Base-by-base conservation (phyloP, 2,888 invertebrate genomes). In the Papilio protenor region DNA sequence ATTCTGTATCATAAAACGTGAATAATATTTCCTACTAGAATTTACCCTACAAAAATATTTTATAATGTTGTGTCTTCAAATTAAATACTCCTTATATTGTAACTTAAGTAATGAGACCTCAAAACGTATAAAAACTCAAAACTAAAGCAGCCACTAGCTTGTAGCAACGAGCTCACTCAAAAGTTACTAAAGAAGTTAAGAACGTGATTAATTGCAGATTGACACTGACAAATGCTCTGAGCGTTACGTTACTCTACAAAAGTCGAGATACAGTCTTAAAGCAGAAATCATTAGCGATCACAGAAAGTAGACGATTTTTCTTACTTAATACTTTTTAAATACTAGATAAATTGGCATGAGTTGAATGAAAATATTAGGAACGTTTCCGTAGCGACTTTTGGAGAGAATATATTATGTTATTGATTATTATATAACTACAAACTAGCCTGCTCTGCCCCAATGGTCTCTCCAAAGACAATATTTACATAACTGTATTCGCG, bases 141-240 rank as follows among this genome's bases (percentile, higher is more conserved):
- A 18, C 11, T 14, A 66, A 16, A 61, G 27, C n/a, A 21, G 23
- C 11, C 8, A 40, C 40, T 40, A 40, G 40, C 40, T 40, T 40
- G 40, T 40, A 40, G n/a, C 57, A 12, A 21, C 57, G 11, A 59
- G 21, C 23, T n/a, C 21, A 59, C 11, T 59, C 21, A 59, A n/a
- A 59, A 59, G 21, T 59, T 59, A 11, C 21, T 61, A 14, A 61
- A 61, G 27, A 61, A 61, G 27, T 61, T 61, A 27, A 23, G 23
- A 61, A 61, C 12, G 61, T 61, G 61, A 61, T 61, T 61, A 61
- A 61, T 61, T 61, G 61, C 61, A 61, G 61, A 61, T 5, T 33
- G 64, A 33, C 64, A 33, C 33, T 64, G 64, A 64, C 64, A 33
- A 64, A 64, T 64, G 64, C 33, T 64, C 64, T 64, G 33, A 6